Percentiles rank a stretch among this genome's conserved stretches.
Evolutionary conservation across 2,888 invertebrate genomes (phyloP).

Genomic region (Adelognathus sp.): DNA sequence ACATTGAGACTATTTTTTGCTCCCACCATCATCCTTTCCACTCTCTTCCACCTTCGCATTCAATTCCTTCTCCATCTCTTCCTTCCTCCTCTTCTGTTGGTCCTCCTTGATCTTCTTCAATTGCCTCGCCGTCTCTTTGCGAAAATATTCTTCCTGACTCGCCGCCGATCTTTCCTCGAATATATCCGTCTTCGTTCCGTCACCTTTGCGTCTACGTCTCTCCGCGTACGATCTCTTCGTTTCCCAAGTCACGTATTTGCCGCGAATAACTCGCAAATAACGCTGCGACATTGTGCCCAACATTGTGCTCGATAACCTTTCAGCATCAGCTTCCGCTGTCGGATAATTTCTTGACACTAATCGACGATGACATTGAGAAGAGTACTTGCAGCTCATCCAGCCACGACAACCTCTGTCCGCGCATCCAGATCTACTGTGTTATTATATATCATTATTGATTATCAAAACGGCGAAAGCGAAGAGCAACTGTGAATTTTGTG

Average conservation of each 20-base stretch:
- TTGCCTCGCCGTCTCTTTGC: slow-evolving; percentile 71
- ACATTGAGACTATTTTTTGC: slow-evolving; percentile 9
- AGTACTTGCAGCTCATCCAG: not conserved
- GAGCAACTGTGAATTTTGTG: not conserved
- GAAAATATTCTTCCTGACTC: slow-evolving; percentile 75
- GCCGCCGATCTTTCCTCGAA: slow-evolving; percentile 74
- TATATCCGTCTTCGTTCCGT: slow-evolving; percentile 73
- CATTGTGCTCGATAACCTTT: slow-evolving; percentile 26
- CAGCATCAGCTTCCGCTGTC: not conserved
- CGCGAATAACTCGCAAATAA: slow-evolving; percentile 1
- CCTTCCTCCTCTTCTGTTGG: slow-evolving; percentile 21
- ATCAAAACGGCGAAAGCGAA: not conserved
- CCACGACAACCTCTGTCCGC: not conserved
- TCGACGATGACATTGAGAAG: not conserved
- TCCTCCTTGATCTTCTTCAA: slow-evolving; percentile 63
- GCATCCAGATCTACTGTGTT: not conserved
- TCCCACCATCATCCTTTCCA: not conserved
- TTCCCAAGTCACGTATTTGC: slow-evolving; percentile 1
- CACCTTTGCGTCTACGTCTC: slow-evolving; percentile 71
- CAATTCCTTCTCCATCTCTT: slow-evolving; percentile 1
- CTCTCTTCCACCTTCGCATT: not conserved
- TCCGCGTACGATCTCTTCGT: slow-evolving; percentile 64
- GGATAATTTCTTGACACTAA: not conserved
- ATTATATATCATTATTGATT: not conserved
- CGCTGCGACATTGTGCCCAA: slow-evolving; percentile 34